Evolutionary conservation across 2,113 vertebrate species (phyloP).

Genomic region (Lagenorhynchus albirostris): DNA sequence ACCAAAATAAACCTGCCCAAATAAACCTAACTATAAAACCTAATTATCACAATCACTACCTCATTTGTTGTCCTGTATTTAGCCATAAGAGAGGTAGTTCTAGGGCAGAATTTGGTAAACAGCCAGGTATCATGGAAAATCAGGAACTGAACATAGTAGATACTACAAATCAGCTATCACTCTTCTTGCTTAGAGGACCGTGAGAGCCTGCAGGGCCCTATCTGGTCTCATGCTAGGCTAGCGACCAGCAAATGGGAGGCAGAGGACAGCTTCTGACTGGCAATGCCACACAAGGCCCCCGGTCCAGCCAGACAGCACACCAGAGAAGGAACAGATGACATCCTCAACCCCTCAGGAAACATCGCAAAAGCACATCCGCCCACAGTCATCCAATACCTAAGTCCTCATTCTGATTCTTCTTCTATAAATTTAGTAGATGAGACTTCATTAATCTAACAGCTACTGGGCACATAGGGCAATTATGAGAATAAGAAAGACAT

Average conservation of each 20-base stretch:
- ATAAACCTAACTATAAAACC: neutral
- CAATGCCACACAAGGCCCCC: neutral
- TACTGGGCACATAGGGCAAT: neutral
- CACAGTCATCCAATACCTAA: neutral
- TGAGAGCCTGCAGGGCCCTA: neutral
- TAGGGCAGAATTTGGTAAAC: neutral
- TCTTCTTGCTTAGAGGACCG: neutral
- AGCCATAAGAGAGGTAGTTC: neutral
- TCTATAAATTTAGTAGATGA: neutral
- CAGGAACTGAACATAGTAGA: neutral
- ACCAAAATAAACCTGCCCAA: neutral
- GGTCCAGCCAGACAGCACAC: neutral
- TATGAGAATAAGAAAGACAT: neutral
- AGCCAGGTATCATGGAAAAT: neutral
- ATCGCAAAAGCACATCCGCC: neutral
- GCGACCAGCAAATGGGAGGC: no score
- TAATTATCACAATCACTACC: neutral
- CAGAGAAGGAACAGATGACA: neutral
- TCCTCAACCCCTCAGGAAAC: neutral
- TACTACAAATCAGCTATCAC: neutral
- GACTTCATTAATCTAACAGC: neutral
- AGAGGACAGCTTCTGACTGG: neutral
- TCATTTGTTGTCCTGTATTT: neutral
- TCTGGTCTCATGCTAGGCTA: neutral
- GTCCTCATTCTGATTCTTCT: neutral